Base-by-base conservation (phyloP, 2,113 vertebrate species). In the Oceanites oceanicus region DNA sequence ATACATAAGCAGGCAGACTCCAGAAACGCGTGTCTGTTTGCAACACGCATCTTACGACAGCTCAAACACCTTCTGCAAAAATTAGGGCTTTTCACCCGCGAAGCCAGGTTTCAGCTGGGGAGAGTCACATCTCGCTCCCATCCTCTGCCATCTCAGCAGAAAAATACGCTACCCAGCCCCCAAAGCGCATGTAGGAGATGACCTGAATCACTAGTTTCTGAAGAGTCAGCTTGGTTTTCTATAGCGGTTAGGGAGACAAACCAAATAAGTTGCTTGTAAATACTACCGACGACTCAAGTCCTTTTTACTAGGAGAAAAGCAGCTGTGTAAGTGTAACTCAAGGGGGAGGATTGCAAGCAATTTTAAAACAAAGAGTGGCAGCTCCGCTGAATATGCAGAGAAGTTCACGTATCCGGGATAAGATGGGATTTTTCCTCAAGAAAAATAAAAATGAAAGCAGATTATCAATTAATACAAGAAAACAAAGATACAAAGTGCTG, bases 181-280 rank as follows among this genome's bases (percentile, higher is more conserved):
- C 6, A 5, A 19, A 66, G 42, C 32, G 66, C 0, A 0, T 3
- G 8, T 7, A 23, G 75, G n/a, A 25, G 34, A 36, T 10, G 6
- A 76, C 32, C 49, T 2, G 4, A 68, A 76, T 36, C 32, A 13
- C 6, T 18, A 3, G 4, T 55, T 83, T 56, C 53, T 16, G 15
- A 89, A 83, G 42, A 61, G 12, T 49, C 53, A 80, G n/a, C 49
- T 59, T 79, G 15, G 19, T 61, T 84, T 89, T 68, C 53, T 34
- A 63, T 34, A 63, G 62, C 0, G 1, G 14, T 50, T 59, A 52
- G 36, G 10, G 67, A 74, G 45, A 34, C 13, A 72, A 95, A 27
- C n/a, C 29, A 66, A 83, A 42, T 6, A 45, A 11, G 9, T 70
- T n/a, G 44, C 29, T 55, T 84, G 30, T 70, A 84, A 78, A 32